Evolutionary conservation across 2,113 vertebrate species (phyloP).

Genomic region (Calidris pugnax): DNA sequence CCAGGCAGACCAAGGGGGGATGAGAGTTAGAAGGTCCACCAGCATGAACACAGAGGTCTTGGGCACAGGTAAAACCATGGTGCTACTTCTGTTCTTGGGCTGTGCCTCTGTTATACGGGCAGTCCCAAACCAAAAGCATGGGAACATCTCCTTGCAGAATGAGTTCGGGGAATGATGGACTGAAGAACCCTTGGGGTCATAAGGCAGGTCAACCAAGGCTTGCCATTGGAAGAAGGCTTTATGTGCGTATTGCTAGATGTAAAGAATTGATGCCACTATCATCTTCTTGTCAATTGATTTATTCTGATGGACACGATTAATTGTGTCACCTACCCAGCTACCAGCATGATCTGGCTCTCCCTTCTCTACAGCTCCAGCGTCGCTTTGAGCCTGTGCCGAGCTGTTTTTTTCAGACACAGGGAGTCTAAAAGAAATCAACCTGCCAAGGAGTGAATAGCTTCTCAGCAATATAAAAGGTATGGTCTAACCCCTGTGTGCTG

Average conservation of each 20-base stretch:
- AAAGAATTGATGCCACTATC: neutral
- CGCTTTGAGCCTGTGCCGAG: neutral
- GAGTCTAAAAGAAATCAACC: neutral
- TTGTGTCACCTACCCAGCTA: neutral
- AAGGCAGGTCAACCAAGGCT: neutral
- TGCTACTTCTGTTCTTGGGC: neutral
- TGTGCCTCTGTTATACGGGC: neutral
- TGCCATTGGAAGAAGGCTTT: neutral
- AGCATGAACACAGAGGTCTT: neutral
- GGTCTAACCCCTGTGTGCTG: neutral
- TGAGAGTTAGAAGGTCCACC: neutral
- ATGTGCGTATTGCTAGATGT: neutral
- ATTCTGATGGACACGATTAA: accelerated
- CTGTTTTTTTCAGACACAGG: neutral
- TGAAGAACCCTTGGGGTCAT: neutral
- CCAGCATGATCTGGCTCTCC: neutral
- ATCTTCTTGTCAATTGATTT: neutral
- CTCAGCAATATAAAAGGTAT: neutral
- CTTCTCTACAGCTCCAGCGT: neutral
- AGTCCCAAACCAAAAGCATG: accelerated
- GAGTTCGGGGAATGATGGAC: neutral
- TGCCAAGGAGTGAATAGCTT: neutral
- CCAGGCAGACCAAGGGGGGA: neutral
- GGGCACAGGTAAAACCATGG: neutral
- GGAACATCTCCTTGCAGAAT: neutral